phyloP scores from a whole-genome alignment of 2,113 vertebrate species.

The Hiodon tergisus region DNA sequence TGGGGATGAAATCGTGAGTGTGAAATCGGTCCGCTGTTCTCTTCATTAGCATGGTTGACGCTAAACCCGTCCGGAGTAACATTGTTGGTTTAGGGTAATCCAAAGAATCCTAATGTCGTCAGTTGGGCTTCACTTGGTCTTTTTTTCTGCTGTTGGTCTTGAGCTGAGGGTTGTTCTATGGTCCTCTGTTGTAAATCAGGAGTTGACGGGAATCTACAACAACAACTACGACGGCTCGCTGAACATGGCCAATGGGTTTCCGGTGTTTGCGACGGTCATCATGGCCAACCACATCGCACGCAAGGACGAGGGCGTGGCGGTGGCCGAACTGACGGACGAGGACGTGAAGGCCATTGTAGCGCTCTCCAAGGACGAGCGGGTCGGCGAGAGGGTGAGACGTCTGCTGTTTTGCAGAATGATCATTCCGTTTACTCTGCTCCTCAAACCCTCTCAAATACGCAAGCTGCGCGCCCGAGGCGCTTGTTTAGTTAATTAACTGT shows the following conservation, averaged over 20 bases:
- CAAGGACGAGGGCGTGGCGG: conserved; percentile 78
- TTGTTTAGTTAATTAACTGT: no score
- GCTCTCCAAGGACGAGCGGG: conserved; percentile 88
- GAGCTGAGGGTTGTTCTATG: neutral
- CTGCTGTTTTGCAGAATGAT: no score
- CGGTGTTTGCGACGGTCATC: conserved; percentile 91
- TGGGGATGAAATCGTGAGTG: conserved; percentile 91
- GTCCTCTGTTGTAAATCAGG: conserved; percentile 55
- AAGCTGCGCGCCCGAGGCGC: neutral
- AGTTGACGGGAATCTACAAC: conserved; percentile 93
- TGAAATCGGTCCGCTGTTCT: neutral
- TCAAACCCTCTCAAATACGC: neutral
- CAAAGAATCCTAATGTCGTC: neutral
- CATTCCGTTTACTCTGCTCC: neutral
- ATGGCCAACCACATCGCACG: conserved; percentile 89
- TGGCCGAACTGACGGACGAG: conserved; percentile 90
- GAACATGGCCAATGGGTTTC: conserved; percentile 90
- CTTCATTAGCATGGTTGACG: neutral
- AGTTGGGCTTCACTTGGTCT: neutral
- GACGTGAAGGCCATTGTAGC: conserved; percentile 83
- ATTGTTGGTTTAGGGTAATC: neutral
- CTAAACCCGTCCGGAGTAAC: neutral
- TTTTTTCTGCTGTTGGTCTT: neutral
- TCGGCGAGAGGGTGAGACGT: conserved; percentile 82
- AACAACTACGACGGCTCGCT: conserved; percentile 97